Evolutionary conservation across 1,140 invertebrate species (phyloP), one percentile per base, ranked within the genome.

Genomic region (Hesperophylax magnus): DNA sequence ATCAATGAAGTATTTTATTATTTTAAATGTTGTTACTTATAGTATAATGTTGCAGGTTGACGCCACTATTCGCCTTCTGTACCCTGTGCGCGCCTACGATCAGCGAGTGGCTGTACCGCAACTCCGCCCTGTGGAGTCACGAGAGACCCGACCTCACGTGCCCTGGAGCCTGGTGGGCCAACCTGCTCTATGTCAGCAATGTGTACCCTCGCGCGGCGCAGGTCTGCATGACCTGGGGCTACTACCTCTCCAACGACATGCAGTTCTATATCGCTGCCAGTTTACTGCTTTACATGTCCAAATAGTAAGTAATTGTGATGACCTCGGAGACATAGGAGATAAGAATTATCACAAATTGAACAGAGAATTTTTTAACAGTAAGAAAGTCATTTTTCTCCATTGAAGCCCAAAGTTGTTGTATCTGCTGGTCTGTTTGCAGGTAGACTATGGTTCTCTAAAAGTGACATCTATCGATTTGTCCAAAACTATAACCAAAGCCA

Each of bases 171-270:
- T 93, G 93, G 92, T 93, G 92, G 93, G 88, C 92, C 79, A 93
- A 93, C 86, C 52, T 93, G 5, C 86, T 93, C n/a, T 93, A 92
- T 82, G 92, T 93, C 61, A 92, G 93, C 85, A 93, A 93, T 86
- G 85, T 93, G 0, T 93, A 88, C 76, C 84, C 86, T n/a, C 87
- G 88, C 80, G 85, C 89, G 0, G 88, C 91, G 24, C 88, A 92
- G 88, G 20, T 17, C 17, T 96, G 96, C 84, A 90, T 96, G 88
- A 92, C 92, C 6, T 96, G 95, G 93, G 93, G 94, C 20, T 97
- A 96, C 95, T 97, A 96, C 84, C 85, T 97, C 60, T 93, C 95
- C 17, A 93, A 93, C 77, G 96, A 97, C 86, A 96, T 95, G 92
- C 95, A 96, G 87, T 95, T 94, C 85, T 96, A 93, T 85, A 85